Evolutionary conservation across 2,113 vertebrate species (phyloP), one percentile per base, ranked within the genome.

Genomic region (Pomatostomus ruficeps): DNA sequence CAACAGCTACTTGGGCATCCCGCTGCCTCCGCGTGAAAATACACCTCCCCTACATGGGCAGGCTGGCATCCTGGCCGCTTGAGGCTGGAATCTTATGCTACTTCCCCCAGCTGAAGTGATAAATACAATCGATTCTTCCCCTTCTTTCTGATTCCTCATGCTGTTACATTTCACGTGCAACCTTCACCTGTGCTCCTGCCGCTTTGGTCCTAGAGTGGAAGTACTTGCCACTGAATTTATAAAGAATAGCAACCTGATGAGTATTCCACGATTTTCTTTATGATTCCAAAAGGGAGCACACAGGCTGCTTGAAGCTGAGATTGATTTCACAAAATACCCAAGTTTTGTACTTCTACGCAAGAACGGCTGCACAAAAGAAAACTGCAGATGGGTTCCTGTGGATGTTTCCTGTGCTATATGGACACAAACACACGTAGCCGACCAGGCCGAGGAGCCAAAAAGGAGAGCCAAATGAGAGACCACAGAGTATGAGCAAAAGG

Each of bases 1-100:
- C 2, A 0, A 29, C 22, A 63, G 35, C 14, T 42, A 6, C 42
- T 16, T 42, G 33, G 45, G 43, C 35, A 24, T 2, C 16, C 46
- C 1, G 1, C 46, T 36, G 21, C 14, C 23, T 28, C 4, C 1
- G 8, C 33, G 18, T 3, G 3, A 18, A 38, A 10, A 14, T 28
- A 17, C 1, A 0, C 5, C 17, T 46, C 33, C 33, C 26, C 35
- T 21, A 17, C 26, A 26, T 6, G 11, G 22, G 11, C 5, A 73
- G 36, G 25, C 7, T n/a, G 40, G 29, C 33, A 62, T 18, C 45
- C 42, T 35, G 15, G 21, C 7, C 24, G 11, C 51, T 49, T 61
- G 10, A 6, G 10, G 33, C 28, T 42, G 62, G 26, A 87, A 67
- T 38, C 11, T 26, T 13, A 42, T 35, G 7, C 24, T 14, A 21